Evolutionary conservation across 2,888 invertebrate species (phyloP), one percentile per base, ranked within the genome.

Genomic region (Synanthedon formicaeformis): DNA sequence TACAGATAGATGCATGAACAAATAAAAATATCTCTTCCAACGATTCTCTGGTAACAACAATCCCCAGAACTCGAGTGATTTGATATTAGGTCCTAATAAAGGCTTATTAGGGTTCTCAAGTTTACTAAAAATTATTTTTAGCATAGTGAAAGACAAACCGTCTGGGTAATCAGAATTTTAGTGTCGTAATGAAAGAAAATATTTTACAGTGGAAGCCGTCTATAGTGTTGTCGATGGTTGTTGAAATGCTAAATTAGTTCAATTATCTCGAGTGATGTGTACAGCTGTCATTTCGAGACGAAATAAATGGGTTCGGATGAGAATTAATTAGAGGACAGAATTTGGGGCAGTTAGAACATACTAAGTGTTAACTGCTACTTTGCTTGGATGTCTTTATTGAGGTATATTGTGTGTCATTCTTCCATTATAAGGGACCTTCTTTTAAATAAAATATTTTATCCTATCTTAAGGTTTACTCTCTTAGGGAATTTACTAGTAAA

Each of bases 31-130:
- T 60, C 62, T 74, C 54, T 60, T 69, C 0, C 55, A 58, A 8
- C 40, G 8, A 48, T 67, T 72, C 16, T 73, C 58, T 0, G 85
- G 84, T n/a, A 85, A 58, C 3, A 86, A 50, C 0, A 85, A 54
- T 0, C 85, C 85, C 84, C 85, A 85, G 54, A 86, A 83, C 62
- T 78, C 57, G 27, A 86, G 60, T 0, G 76, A 73, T 40, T 69
- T 78, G 0, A 82, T 64, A 57, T 85, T 86, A 4, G 83, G 85
- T 1, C 85, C 85, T 1, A 86, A 60, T 34, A 86, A 60, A 1
- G 85, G 84, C 40, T 63, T 64, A 13, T 73, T 58, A 1, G 78
- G 73, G 54, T 79, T 66, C 68, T 85, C 85, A 23, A 85, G 66
- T 61, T 73, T 81, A 27, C 65, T 49, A 10, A 49, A 18, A 10